Evolutionary conservation across 2,113 vertebrate genomes (phyloP), one percentile per base, ranked within the genome.

Genomic region (Sylvia atricapilla): DNA sequence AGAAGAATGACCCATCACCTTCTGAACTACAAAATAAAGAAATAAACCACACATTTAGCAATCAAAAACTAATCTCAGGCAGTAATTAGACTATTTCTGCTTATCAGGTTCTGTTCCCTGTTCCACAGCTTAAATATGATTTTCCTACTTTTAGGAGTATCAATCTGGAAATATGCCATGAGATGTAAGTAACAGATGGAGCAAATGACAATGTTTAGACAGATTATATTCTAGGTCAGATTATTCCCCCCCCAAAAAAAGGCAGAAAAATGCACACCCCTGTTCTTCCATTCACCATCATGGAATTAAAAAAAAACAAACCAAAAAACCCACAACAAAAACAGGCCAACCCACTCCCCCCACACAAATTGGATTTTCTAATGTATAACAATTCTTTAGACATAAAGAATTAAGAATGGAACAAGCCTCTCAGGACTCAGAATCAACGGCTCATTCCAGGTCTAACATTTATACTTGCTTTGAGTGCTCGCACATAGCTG

Each of bases 71-170:
- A 10, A 37, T 67, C 24, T 67, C 33, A 41, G 8, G 46, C 15
- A 70, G 15, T 6, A 49, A 6, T 33, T 33, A 50, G 10, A 44
- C 35, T 78, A 7, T 5, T 64, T 33, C 15, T 62, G 9, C 15
- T 78, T 39, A 58, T 15, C 28, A 55, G 14, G 27, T 4, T 67
- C 7, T 37, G 6, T 33, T 69, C 2, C 13, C 33, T n/a, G 6
- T 21, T 82, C 7, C 0, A 1, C 21, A 86, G 12, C 67, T 24
- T 3, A 18, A 64, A 37, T 46, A 37, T 6, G 1, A 2, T n/a
- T 23, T 89, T 47, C 35, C 25, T 70, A 5, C 11, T 58, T 66
- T 43, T 41, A 43, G 22, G 18, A 17, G 5, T 27, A 67, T 23
- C 5, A 52, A 39, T 17, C 46, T 23, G 10, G 18, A 56, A 84